Conservation (phyloP, 23 tunicate species). For the Halocynthia roretzi region DNA sequence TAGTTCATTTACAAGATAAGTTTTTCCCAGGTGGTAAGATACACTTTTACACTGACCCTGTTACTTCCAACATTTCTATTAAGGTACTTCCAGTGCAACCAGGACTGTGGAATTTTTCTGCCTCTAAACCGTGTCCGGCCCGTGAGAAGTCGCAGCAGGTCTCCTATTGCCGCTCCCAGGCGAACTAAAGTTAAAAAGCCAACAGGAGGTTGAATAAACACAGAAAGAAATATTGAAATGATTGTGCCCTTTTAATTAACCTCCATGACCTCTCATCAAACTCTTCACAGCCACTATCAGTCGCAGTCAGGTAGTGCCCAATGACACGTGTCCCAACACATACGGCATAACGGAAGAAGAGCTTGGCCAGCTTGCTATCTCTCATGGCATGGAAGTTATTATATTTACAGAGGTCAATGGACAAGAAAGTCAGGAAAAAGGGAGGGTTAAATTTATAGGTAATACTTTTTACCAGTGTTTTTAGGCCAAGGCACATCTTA, state of each 20-base stretch:
- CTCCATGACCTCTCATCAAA: not conserved
- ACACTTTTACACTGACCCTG: not conserved
- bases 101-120: conserved; percentile 73
- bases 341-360: conserved; percentile 22
- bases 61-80: conserved; percentile 5
- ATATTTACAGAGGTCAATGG: conserved; percentile 76
- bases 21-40: too few relatives aligned
- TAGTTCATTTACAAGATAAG: not conserved
- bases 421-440: conserved; percentile 79
- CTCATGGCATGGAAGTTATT: conserved; percentile 60
- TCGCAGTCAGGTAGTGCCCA: not conserved
- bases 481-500: not conserved
- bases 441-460: conserved; percentile 80
- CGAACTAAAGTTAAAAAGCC: not conserved
- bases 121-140: conserved; percentile 44
- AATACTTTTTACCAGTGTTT: not conserved
- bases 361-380: conserved; percentile 28
- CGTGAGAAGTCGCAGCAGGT: not conserved
- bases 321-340: conserved; percentile 9
- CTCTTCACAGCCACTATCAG: not conserved
- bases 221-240: not conserved
- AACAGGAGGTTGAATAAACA: not conserved
- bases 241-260: not conserved
- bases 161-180: conserved; percentile 30
- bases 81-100: conserved; percentile 73